phyloP scores from a whole-genome alignment of 2,797 vertebrate genomes.

The Choloepus didactylus region DNA sequence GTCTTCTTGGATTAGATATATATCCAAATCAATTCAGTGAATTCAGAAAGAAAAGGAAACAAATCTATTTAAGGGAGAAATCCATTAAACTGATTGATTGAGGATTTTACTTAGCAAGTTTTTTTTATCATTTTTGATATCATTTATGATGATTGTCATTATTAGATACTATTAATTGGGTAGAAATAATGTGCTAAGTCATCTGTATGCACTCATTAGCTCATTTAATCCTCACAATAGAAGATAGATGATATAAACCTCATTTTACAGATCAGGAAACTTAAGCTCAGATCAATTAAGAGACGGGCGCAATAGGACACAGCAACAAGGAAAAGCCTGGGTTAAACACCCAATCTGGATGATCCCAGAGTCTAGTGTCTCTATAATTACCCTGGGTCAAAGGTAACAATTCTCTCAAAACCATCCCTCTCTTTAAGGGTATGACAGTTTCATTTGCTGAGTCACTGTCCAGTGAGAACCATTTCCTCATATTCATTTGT shows the following conservation, averaged over 20 bases:
- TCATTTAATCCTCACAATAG: conserved; percentile 14
- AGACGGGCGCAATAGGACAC: neutral
- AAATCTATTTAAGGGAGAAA: conserved; percentile 31
- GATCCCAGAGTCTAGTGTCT: neutral
- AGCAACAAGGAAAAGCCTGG: neutral
- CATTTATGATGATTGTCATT: conserved; percentile 48
- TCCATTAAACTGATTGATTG: neutral
- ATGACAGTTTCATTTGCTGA: neutral
- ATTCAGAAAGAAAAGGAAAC: neutral
- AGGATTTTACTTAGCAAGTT: conserved; percentile 28
- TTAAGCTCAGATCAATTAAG: neutral
- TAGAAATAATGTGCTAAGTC: neutral
- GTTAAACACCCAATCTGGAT: neutral
- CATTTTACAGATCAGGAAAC: conserved; percentile 48
- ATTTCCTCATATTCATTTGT: conserved; percentile 14
- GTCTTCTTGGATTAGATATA: neutral
- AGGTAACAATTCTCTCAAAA: neutral
- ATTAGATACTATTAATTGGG: conserved; percentile 27
- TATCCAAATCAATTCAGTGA: neutral
- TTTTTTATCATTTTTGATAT: conserved; percentile 40
- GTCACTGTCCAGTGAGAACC: neutral
- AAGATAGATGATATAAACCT: neutral
- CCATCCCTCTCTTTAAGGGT: neutral
- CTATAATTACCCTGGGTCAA: neutral
- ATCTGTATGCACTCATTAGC: neutral